phyloP scores from a whole-genome alignment of 2,888 invertebrate species.

The Drosophila nr. perissopoda region DNA sequence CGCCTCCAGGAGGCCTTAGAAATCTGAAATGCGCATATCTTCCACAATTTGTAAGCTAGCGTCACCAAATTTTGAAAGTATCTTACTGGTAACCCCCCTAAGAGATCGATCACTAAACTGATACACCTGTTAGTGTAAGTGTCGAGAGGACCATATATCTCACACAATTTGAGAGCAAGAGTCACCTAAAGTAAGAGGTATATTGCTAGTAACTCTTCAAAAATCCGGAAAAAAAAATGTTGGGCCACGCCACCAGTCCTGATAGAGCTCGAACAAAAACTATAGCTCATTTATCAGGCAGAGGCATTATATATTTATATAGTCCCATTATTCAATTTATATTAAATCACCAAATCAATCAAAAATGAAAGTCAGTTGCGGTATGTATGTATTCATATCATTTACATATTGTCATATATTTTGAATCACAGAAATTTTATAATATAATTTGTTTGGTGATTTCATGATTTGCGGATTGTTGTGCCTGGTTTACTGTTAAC shows the following conservation, averaged over 20 bases:
- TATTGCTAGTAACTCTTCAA: too few species aligned
- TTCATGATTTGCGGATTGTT: slow-evolving; percentile 6
- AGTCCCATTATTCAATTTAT: not conserved
- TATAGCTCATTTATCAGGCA: not conserved
- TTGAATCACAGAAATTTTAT: slow-evolving; percentile 45
- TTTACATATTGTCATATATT: not conserved
- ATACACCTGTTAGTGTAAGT: too few species aligned
- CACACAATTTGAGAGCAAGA: too few species aligned
- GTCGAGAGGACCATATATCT: too few species aligned
- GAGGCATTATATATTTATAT: not conserved
- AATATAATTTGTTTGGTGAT: slow-evolving; percentile 16
- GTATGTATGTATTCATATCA: not conserved
- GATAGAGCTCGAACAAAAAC: not conserved
- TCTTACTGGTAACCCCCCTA: too few species aligned
- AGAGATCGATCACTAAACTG: too few species aligned
- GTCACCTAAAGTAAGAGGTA: too few species aligned
- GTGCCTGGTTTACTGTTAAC: slow-evolving; percentile 18
- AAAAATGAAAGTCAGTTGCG: not conserved
- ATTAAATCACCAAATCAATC: not conserved
- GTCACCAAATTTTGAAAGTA: too few species aligned
- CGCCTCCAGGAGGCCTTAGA: too few species aligned
- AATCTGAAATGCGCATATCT: too few species aligned
- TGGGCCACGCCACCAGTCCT: not conserved
- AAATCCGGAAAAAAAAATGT: too few species aligned
- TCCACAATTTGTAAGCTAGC: too few species aligned